phyloP scores from a whole-genome alignment of 1,140 invertebrate genomes.

The Pseudoatta argentina region DNA sequence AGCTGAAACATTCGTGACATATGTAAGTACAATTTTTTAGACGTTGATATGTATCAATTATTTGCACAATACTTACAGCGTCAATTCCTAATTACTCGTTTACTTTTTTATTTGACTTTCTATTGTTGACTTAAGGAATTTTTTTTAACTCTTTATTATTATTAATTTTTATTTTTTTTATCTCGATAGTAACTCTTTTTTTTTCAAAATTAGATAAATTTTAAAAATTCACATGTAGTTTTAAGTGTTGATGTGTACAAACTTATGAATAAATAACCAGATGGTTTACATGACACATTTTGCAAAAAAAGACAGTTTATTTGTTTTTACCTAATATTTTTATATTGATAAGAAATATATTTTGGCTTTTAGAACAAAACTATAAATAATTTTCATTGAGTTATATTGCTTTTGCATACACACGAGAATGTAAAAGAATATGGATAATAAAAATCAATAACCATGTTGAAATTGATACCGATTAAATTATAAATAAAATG shows the following conservation, averaged over 20 bases:
- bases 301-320: background rate
- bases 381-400: background rate
- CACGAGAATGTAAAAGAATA: constrained; percentile 6
- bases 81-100: no score
- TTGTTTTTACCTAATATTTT: background rate
- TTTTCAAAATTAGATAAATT: constrained; percentile 22
- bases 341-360: background rate
- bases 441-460: constrained; percentile 28
- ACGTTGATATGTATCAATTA: no score
- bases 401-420: background rate
- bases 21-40: no score
- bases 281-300: background rate
- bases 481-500: constrained; percentile 20
- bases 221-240: background rate
- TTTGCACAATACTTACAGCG: no score
- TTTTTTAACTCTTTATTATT: background rate
- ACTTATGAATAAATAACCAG: background rate
- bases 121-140: no score
- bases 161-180: constrained; percentile 67
- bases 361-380: background rate
- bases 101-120: no score
- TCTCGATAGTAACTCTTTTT: background rate
- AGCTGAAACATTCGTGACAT: no score
- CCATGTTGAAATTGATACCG: background rate
- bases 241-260: constrained; percentile 9